These are phyloP conservation scores for Bilobella aurantiaca DNA, from an alignment of 1,140 invertebrate genomes.

Conservation along the genomic window DNA sequence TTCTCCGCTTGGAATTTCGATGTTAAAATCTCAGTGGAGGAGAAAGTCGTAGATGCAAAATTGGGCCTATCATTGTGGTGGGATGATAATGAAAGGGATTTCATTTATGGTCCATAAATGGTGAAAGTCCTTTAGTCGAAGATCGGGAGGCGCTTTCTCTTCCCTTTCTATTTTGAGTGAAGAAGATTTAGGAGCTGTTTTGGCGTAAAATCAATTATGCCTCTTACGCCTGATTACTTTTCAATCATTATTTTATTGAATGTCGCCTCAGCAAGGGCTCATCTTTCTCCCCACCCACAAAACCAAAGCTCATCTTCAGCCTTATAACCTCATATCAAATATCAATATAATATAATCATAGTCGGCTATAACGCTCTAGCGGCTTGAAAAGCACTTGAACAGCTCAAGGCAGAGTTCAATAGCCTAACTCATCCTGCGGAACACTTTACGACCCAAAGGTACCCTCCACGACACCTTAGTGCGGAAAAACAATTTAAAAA, in stretches of 20 bases:
- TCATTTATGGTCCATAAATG: neutral
- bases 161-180: constrained; percentile 6
- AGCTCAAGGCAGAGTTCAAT: too few species aligned
- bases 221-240: constrained; percentile 34
- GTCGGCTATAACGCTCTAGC: constrained; percentile 16
- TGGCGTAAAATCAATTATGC: constrained; percentile 36
- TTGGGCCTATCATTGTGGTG: neutral
- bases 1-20: too few species aligned
- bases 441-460: too few species aligned
- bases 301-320: neutral
- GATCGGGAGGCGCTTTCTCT: too few species aligned
- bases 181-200: constrained; percentile 31
- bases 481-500: too few species aligned
- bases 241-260: constrained; percentile 33
- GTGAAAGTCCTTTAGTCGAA: too few species aligned
- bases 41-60: too few species aligned
- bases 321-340: constrained; percentile 29
- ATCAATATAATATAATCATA: constrained; percentile 26
- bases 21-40: too few species aligned
- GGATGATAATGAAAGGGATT: neutral
- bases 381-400: too few species aligned
- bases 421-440: too few species aligned
- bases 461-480: too few species aligned
- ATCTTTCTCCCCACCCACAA: neutral
- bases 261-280: constrained; percentile 15